phyloP scores from a whole-genome alignment of 2,113 vertebrate genomes.

The Entelurus aequoreus region DNA sequence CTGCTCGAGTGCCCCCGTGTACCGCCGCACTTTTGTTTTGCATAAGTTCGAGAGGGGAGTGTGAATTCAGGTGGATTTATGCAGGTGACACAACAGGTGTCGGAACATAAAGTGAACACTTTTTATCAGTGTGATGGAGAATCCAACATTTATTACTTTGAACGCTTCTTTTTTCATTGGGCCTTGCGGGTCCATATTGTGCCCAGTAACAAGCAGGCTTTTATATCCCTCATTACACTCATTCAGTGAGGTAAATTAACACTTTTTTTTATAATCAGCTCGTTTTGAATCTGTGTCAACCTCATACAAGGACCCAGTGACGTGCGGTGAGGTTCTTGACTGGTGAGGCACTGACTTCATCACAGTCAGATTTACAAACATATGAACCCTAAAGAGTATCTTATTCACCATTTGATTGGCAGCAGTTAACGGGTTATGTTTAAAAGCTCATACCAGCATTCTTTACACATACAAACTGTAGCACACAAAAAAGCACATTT shows the following conservation, averaged over 20 bases:
- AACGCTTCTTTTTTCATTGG: neutral
- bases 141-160: neutral
- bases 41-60: constrained; percentile 1
- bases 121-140: neutral
- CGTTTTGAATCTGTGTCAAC: neutral
- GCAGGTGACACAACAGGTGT: neutral
- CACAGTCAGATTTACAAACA: too few species aligned
- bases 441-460: too few species aligned
- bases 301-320: neutral
- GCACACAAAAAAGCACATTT: too few species aligned
- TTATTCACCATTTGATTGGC: too few species aligned
- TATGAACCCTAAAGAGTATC: too few species aligned
- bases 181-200: neutral
- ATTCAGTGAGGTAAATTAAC: neutral
- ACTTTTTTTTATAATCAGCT: neutral
- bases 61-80: constrained; percentile 3
- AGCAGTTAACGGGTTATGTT: too few species aligned
- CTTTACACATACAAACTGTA: too few species aligned
- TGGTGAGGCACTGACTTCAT: too few species aligned
- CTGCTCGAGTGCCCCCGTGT: neutral
- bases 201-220: neutral
- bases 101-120: neutral
- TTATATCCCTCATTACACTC: neutral
- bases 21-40: constrained; percentile 10
- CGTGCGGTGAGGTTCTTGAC: too few species aligned